phyloP scores from a whole-genome alignment of 1,140 invertebrate species.

The Atta cephalotes region DNA sequence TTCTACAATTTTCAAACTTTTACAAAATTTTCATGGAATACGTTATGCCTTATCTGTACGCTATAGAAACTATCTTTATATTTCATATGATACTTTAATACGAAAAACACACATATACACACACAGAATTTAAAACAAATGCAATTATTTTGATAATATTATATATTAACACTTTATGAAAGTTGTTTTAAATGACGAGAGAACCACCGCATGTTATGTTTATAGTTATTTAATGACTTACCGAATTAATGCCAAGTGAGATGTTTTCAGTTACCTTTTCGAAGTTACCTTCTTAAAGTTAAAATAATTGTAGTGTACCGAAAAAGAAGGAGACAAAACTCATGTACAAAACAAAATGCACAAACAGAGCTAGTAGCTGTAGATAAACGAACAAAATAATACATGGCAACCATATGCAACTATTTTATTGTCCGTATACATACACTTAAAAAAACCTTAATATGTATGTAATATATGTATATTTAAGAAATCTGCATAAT shows the following conservation, averaged over 20 bases:
- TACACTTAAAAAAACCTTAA: background rate
- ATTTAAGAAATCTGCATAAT: background rate
- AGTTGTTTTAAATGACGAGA: slow-evolving; percentile 32
- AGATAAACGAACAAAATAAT: slow-evolving; percentile 35
- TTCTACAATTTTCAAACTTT: background rate
- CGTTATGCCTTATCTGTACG: background rate
- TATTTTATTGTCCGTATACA: slow-evolving; percentile 1
- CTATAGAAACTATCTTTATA: background rate
- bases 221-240: slow-evolving; percentile 4
- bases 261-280: slow-evolving; percentile 48
- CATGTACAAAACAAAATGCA: slow-evolving; percentile 76
- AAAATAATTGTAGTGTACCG: slow-evolving; percentile 27
- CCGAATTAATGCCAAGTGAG: slow-evolving; percentile 31
- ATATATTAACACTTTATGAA: slow-evolving; percentile 17
- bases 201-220: slow-evolving; percentile 36
- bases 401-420: background rate
- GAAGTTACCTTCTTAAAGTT: slow-evolving; percentile 41
- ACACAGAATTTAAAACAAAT: slow-evolving; percentile 30
- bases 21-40: background rate
- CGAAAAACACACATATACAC: background rate
- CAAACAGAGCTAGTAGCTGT: slow-evolving; percentile 55
- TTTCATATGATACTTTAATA: background rate
- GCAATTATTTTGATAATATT: slow-evolving; percentile 44
- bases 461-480: slow-evolving; percentile 27
- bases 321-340: slow-evolving; percentile 58